phyloP scores from a whole-genome alignment of 1,140 invertebrate species.

The Drosophila bocki region DNA sequence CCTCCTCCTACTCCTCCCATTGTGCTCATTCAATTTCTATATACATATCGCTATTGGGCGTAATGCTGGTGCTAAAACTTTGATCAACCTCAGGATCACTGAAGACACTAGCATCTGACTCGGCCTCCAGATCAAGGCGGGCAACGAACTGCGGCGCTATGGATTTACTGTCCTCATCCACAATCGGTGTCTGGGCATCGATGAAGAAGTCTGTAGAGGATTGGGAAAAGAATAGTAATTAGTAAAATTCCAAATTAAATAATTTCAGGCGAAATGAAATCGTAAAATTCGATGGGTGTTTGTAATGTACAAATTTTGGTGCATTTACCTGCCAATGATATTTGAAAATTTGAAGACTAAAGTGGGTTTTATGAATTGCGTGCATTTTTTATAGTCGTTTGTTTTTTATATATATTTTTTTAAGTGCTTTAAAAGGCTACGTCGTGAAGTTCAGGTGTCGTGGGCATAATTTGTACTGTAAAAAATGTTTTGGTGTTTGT shows the following conservation, averaged over 20 bases:
- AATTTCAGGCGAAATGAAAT: slow-evolving; percentile 11
- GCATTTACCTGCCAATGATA: slow-evolving; percentile 58
- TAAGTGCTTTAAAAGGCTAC: slow-evolving; percentile 67
- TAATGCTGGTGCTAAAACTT: slow-evolving; percentile 20
- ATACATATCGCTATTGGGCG: slow-evolving; percentile 48
- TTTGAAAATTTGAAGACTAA: slow-evolving; percentile 35
- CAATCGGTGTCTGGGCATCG: slow-evolving; percentile 58
- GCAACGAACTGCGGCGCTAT: slow-evolving; percentile 7
- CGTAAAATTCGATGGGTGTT: not conserved
- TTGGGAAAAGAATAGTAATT: not conserved
- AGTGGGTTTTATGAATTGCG: slow-evolving; percentile 26
- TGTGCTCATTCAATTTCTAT: slow-evolving; percentile 55
- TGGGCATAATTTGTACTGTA: slow-evolving; percentile 78
- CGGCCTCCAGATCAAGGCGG: slow-evolving; percentile 16
- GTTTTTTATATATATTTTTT: slow-evolving; percentile 6
- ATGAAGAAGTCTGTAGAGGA: slow-evolving; percentile 65
- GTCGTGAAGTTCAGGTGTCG: slow-evolving; percentile 66
- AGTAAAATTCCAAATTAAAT: not conserved
- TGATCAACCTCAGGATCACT: slow-evolving; percentile 75
- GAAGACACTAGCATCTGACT: slow-evolving; percentile 46
- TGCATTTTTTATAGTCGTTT: slow-evolving; percentile 37
- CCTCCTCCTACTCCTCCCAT: not conserved
- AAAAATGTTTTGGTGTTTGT: slow-evolving; percentile 50
- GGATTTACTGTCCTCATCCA: slow-evolving; percentile 9
- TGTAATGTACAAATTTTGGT: slow-evolving; percentile 17